phyloP scores from a whole-genome alignment of 2,113 vertebrate species.

The Cromileptes altivelis region DNA sequence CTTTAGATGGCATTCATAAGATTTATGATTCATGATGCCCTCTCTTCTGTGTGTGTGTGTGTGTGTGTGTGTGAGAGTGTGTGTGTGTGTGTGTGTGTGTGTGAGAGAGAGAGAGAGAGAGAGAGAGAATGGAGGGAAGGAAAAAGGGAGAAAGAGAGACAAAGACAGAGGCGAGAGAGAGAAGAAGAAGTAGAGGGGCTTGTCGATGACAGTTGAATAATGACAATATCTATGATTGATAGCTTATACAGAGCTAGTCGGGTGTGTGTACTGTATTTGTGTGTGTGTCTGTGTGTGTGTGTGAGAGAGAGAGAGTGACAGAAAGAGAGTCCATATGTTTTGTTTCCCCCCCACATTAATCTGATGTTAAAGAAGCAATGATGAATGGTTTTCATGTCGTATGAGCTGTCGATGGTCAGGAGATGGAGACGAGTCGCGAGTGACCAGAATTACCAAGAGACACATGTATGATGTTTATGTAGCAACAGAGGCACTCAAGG shows the following conservation, averaged over 20 bases:
- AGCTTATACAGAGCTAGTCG: conserved; percentile 71
- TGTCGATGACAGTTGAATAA: conserved; percentile 85
- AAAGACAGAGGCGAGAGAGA: conserved; percentile 26
- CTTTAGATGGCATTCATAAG: conserved; percentile 83
- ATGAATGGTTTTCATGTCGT: conserved; percentile 84
- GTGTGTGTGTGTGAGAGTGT: neutral
- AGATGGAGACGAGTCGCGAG: conserved; percentile 33
- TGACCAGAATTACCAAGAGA: conserved; percentile 55
- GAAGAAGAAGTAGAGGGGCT: conserved; percentile 61
- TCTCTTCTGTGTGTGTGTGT: conserved; percentile 41
- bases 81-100: neutral
- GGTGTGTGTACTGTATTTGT: conserved; percentile 61
- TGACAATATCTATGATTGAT: conserved; percentile 86
- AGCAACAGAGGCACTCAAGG: conserved; percentile 24
- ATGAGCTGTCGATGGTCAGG: conserved; percentile 71
- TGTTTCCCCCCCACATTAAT: conserved; percentile 69
- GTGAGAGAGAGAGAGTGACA: conserved; percentile 39
- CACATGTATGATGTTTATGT: conserved; percentile 42
- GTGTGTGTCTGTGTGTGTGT: conserved; percentile 57
- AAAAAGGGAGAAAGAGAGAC: conserved; percentile 35
- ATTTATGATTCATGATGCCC: conserved; percentile 83
- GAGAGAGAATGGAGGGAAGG: conserved; percentile 32
- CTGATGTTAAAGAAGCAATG: conserved; percentile 81
- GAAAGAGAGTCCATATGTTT: conserved; percentile 61
- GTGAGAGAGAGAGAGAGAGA: conserved; percentile 4